Evolutionary conservation across 2,797 vertebrate genomes (phyloP).

Genomic region (Toxotes lorentzi): DNA sequence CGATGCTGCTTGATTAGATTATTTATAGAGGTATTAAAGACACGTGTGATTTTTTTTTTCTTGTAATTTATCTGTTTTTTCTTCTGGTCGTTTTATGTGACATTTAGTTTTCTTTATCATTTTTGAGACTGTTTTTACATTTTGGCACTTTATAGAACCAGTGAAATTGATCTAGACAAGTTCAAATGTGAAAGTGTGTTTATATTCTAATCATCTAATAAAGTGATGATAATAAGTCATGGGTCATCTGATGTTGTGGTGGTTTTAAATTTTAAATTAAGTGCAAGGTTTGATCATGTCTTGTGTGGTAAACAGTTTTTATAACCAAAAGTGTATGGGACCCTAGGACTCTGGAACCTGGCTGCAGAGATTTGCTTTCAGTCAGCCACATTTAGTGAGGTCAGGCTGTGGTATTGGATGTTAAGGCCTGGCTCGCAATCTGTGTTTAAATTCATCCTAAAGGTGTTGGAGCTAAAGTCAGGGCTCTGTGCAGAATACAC

Average conservation of each 20-base stretch:
- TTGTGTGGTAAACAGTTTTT: neutral
- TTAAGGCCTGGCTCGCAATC: neutral
- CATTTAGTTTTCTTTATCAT: conserved; percentile 29
- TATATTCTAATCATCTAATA: conserved; percentile 61
- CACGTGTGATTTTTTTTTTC: conserved; percentile 13
- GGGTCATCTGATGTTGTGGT: neutral
- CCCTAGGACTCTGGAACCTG: neutral
- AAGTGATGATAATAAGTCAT: conserved; percentile 36
- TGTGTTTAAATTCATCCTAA: no score
- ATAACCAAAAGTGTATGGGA: neutral
- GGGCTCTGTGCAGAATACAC: neutral
- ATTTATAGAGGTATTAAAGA: conserved; percentile 47
- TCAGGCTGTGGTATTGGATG: neutral
- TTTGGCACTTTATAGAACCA: conserved; percentile 63
- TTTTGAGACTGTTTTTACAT: conserved; percentile 12
- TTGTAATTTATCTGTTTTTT: conserved; percentile 25
- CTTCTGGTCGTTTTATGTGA: conserved; percentile 6
- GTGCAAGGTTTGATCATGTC: neutral
- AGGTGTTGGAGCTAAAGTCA: neutral
- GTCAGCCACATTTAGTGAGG: neutral
- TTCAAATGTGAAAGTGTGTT: conserved; percentile 46
- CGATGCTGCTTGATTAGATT: conserved; percentile 49
- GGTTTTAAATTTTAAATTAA: neutral
- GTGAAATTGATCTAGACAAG: conserved; percentile 22
- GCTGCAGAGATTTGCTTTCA: neutral